Conservation (phyloP, 2,888 invertebrate genomes). For the Epiblema foenella region DNA sequence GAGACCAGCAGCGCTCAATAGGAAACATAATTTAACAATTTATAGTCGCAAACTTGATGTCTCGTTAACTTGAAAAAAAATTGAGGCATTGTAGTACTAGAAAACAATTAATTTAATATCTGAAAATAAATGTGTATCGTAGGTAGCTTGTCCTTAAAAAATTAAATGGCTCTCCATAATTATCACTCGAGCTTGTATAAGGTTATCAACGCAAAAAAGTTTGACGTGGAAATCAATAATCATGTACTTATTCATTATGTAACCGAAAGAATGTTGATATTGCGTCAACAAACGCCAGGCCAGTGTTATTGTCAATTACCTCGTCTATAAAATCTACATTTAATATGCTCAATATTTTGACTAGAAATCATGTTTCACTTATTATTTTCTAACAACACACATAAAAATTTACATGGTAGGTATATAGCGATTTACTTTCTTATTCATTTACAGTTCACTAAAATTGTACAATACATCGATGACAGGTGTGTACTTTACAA, state of each 20-base stretch:
- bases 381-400: conserved; percentile 82
- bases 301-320: conserved; percentile 84
- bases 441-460: conserved; percentile 79
- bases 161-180: conserved; percentile 44
- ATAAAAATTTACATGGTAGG: conserved; percentile 78
- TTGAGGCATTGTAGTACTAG: conserved; percentile 2
- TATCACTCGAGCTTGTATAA: conserved; percentile 64
- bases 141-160: conserved; percentile 20
- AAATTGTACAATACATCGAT: conserved; percentile 82
- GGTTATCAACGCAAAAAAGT: conserved; percentile 69
- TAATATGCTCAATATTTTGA: conserved; percentile 85
- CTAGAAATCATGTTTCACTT: conserved; percentile 84
- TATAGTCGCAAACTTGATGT: not conserved
- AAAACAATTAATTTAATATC: conserved; percentile 7
- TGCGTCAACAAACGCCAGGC: conserved; percentile 65
- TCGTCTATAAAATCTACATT: conserved; percentile 80
- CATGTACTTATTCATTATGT: conserved; percentile 70
- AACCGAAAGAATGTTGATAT: conserved; percentile 62
- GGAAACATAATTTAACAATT: not conserved
- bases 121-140: not conserved
- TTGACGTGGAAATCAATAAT: conserved; percentile 56
- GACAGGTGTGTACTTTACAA: conserved; percentile 62
- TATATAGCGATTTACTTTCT: conserved; percentile 78
- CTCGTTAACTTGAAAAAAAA: not conserved
- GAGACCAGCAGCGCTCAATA: not conserved